Evolutionary conservation across 1,140 invertebrate species (phyloP), one percentile per base, ranked within the genome.

Genomic region (Pachyrhynchus sulphureomaculatus): DNA sequence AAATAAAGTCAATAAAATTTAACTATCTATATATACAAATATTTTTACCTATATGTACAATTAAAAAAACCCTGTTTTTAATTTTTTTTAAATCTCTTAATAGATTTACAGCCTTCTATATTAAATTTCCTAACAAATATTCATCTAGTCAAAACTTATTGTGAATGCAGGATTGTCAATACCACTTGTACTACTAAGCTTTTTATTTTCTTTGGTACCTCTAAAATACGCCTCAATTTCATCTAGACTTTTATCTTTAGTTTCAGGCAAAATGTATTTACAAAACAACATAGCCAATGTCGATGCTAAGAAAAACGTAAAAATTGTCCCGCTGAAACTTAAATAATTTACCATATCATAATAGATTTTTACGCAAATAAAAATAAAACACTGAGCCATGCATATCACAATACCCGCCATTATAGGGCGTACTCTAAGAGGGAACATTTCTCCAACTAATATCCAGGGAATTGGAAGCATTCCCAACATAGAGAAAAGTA

Each of bases 391-490:
- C 56, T 90, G 87, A 0, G 82, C 87, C n/a, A 88, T 81, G 20
- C 86, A 86, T 0, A 86, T 83, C 0, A 87, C 87, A 0, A 88
- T 68, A 0, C 88, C 88, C 0, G 85, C 83, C 78, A 88, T 82
- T 0, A 86, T 79, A 0, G 86, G 86, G 54, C 88, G 77, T 10
- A 86, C 85, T 44, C 81, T 79, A 33, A 88, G 75, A 1, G 87
- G 86, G 64, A 88, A 90, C n/a, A 89, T 66, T 70, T 90, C 88
- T 0, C 87, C 86, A 0, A 83, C 87, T 83, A 90, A 86, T 1
- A 89, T 84, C 86, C 87, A 89, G 0, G 88, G 88, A 4, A 90
- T 75, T 18, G 87, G 88, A 0, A 89, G 72, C 68, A 86, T 88
- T 0, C 88, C 88, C 2, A 88, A 79, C 87, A 89, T 90, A 23